Conservation (phyloP, 1,140 invertebrate species). For the Ditylenchus dipsaci region DNA sequence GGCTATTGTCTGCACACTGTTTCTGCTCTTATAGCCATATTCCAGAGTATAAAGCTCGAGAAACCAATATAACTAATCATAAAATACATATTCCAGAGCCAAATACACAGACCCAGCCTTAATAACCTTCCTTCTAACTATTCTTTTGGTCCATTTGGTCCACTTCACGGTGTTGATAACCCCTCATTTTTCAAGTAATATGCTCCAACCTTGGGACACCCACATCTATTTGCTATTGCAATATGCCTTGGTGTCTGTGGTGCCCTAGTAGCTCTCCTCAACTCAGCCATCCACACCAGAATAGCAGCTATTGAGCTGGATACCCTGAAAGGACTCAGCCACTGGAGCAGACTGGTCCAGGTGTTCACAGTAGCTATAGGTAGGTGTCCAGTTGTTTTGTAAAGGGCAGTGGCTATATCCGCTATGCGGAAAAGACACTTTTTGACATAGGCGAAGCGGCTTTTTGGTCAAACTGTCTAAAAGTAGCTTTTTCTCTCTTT, state of each 20-base stretch:
- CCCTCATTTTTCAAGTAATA: constrained; percentile 3
- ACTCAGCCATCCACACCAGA: constrained; percentile 22
- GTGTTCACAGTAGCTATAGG: constrained; percentile 17
- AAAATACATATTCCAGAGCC: background rate
- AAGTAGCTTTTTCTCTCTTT: too few relatives aligned
- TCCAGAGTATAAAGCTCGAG: constrained; percentile 19
- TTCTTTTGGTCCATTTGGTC: constrained; percentile 22
- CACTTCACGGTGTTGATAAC: constrained; percentile 15
- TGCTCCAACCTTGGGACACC: constrained; percentile 4
- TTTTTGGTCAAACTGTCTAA: too few relatives aligned
- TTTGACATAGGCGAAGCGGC: too few relatives aligned
- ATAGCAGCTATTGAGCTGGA: constrained; percentile 25
- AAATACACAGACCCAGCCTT: constrained; percentile 17
- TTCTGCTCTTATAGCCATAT: constrained; percentile 30
- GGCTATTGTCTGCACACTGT: constrained; percentile 18
- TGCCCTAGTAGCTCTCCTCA: constrained; percentile 29
- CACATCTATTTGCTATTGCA: constrained; percentile 27
- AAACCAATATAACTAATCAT: background rate
- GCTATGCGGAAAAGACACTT: too few relatives aligned
- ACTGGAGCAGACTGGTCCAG: constrained; percentile 5
- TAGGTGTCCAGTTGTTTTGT: constrained; percentile 11
- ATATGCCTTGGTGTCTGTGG: constrained; percentile 17
- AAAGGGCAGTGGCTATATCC: too few relatives aligned
- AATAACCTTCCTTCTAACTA: constrained; percentile 10
- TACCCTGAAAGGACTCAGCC: background rate